Conservation (phyloP, 2,888 invertebrate species). For the Dryocosmus kuriphilus region DNA sequence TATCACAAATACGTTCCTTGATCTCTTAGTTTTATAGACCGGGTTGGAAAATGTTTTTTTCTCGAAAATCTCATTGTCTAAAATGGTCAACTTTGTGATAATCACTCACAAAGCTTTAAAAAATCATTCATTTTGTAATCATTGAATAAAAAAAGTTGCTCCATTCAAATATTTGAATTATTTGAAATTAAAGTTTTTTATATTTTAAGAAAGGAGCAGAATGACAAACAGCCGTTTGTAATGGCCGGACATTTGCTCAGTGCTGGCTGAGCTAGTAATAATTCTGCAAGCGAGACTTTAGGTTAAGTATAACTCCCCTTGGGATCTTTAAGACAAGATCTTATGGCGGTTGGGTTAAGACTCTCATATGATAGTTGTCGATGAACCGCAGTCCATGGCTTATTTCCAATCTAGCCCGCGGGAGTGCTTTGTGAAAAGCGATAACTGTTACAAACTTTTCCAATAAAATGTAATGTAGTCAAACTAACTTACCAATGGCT, state of each 20-base stretch:
- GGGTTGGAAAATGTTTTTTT: too few species aligned
- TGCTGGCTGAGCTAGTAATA: neutral
- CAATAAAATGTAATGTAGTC: constrained; percentile 58
- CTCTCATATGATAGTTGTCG: constrained; percentile 49
- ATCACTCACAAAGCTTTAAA: rapidly evolving
- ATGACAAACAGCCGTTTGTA: constrained; percentile 6
- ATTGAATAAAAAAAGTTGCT: too few species aligned
- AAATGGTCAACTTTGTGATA: too few species aligned
- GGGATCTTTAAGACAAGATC: constrained; percentile 59
- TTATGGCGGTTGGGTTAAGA: constrained; percentile 49
- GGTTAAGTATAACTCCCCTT: constrained; percentile 58
- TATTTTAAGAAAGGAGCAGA: neutral
- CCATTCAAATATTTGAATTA: too few species aligned
- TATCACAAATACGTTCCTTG: too few species aligned
- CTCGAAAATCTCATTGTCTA: too few species aligned
- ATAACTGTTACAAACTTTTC: constrained; percentile 63
- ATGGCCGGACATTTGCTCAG: constrained; percentile 1
- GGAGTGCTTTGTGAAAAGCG: constrained; percentile 60
- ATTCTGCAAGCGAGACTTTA: constrained; percentile 46
- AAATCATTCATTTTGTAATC: too few species aligned
- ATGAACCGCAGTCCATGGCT: constrained; percentile 46
- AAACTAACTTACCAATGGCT: constrained; percentile 46
- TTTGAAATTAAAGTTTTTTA: neutral
- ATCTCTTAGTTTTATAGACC: too few species aligned
- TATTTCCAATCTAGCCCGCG: constrained; percentile 53